Evolutionary conservation across 2,888 invertebrate species (phyloP), one percentile per base, ranked within the genome.

Genomic region (Plemyria rubiginata): DNA sequence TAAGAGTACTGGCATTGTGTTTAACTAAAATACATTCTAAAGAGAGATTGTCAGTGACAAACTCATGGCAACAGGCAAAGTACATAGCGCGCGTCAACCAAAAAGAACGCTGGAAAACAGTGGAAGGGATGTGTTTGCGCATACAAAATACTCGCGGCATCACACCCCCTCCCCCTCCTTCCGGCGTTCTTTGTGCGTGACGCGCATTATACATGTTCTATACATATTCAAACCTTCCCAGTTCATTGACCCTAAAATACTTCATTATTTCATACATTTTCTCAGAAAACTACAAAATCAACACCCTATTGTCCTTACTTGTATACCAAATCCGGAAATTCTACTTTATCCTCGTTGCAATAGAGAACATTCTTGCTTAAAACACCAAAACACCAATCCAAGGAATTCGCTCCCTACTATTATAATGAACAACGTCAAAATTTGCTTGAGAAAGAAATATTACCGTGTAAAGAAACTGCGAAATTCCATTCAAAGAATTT

Each of bases 251-350:
- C 57, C 36, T 13, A 36, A 28, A 22, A 36, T 8, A 51, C 52
- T 52, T 46, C 29, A 45, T 51, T 38, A 58, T 52, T 36, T 52
- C 52, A 58, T 36, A 57, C 12, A 58, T 49, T 38, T 58, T 59
- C 59, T 29, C 48, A 60, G 41, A 60, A 57, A 60, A 54, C 49
- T 60, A 13, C 49, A 22, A 60, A 60, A 60, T 60, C 54, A 55
- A 36, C 16, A 38, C 11, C 43, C 32, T 32, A 54, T 60, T 60
- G 29, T 13, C 15, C 59, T 36, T 57, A 13, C 6, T 40, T 11
- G 4, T 22, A 12, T 1, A 15, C 2, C 40, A 40, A 48, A 40
- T 13, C n/a, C 15, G n/a, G 40, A 51, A 45, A 45, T 12, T 41
- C 13, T 0, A 41, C 59, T 48, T 53, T 60, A 60, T 55, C 38